These are phyloP conservation scores for Platorchestia sp. DNA, from an alignment of 1,140 invertebrate genomes.

Conservation along the genomic window DNA sequence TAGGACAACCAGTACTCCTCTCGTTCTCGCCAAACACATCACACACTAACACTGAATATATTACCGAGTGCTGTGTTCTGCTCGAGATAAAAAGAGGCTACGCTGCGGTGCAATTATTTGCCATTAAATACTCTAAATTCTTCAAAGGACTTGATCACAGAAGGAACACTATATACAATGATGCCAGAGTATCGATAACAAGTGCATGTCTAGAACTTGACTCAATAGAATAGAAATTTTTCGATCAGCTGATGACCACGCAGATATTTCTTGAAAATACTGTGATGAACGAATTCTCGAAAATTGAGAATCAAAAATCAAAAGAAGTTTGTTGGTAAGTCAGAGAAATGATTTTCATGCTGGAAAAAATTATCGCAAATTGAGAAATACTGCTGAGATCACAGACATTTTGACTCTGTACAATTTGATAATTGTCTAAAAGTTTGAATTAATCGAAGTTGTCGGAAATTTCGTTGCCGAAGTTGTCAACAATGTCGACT, in stretches of 20 bases:
- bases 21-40: not conserved
- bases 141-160: slow-evolving; percentile 36
- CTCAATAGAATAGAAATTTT: not conserved
- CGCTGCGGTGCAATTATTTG: not conserved
- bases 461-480: slow-evolving; percentile 58
- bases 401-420: slow-evolving; percentile 11
- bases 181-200: not conserved
- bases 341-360: not conserved
- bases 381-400: slow-evolving; percentile 4
- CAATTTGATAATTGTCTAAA: not conserved
- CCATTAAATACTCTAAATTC: not conserved
- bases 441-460: slow-evolving; percentile 39
- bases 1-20: slow-evolving; percentile 50
- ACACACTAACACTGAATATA: not conserved
- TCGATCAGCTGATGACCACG: not conserved
- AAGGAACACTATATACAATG: slow-evolving; percentile 23
- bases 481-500: slow-evolving; percentile 57
- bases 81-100: slow-evolving; percentile 17
- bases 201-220: not conserved
- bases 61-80: not conserved
- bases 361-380: not conserved
- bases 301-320: not conserved
- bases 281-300: not conserved
- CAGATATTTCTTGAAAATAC: not conserved
- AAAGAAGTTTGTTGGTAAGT: not conserved